Conservation (phyloP, 2,888 invertebrate genomes). For the Gnatocerus cornutus region DNA sequence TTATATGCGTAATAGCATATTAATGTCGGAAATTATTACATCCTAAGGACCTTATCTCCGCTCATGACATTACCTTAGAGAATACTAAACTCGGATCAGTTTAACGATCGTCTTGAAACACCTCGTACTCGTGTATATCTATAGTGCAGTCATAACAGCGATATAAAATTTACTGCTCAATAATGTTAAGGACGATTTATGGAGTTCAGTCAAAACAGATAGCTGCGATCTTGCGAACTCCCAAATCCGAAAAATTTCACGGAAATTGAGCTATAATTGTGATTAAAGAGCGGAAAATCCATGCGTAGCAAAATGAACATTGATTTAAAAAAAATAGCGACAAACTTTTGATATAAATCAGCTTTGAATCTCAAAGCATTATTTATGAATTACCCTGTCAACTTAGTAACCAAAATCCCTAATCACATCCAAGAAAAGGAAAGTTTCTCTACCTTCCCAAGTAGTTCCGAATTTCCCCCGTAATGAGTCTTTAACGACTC, state of each 20-base stretch:
- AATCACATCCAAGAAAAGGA: neutral
- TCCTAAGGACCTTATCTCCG: constrained; percentile 42
- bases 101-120: constrained; percentile 39
- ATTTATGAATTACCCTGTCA: too few relatives aligned
- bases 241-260: too few relatives aligned
- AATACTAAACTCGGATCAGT: constrained; percentile 28
- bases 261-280: neutral
- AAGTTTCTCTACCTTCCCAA: neutral
- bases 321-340: too few relatives aligned
- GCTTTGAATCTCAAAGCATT: too few relatives aligned
- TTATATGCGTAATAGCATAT: constrained; percentile 28
- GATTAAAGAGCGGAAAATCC: too few relatives aligned
- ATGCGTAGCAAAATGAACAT: too few relatives aligned
- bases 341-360: too few relatives aligned
- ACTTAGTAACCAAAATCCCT: neutral
- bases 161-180: constrained; percentile 13
- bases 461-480: neutral
- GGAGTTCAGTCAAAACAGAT: constrained; percentile 25
- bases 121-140: constrained; percentile 6
- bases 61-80: constrained; percentile 31
- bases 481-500: constrained; percentile 4
- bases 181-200: constrained; percentile 10
- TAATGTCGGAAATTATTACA: constrained; percentile 39
- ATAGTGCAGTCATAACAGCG: constrained; percentile 5
- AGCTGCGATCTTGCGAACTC: constrained; percentile 31